Evolutionary conservation across 2,113 vertebrate genomes (phyloP).

Genomic region (Brachyhypopomus gauderio): DNA sequence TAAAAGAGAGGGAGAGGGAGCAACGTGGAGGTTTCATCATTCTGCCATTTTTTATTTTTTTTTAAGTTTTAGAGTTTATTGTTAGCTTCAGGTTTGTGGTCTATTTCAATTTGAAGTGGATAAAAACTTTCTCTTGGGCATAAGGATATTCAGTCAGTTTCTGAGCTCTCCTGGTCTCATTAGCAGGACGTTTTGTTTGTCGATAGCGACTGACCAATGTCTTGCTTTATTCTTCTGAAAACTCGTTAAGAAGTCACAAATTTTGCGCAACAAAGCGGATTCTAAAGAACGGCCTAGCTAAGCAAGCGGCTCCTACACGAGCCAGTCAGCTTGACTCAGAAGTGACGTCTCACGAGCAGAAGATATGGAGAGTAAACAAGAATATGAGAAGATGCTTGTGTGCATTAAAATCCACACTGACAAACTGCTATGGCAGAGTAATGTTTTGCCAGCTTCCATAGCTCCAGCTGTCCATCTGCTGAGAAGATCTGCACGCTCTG

Average conservation of each 20-base stretch:
- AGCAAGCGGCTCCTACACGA: slow-evolving; percentile 23
- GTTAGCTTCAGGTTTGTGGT: neutral
- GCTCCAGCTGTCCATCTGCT: slow-evolving; percentile 68
- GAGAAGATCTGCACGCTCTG: slow-evolving; percentile 58
- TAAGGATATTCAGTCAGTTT: too few species aligned
- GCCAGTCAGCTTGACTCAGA: slow-evolving; percentile 15
- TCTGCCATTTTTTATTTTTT: slow-evolving; percentile 19
- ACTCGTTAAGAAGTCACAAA: neutral
- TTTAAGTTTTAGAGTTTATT: slow-evolving; percentile 31
- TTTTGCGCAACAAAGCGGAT: slow-evolving; percentile 18
- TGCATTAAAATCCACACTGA: slow-evolving; percentile 35
- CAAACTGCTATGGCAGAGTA: slow-evolving; percentile 29
- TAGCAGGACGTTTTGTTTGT: too few species aligned
- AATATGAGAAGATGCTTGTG: slow-evolving; percentile 23
- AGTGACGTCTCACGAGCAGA: slow-evolving; percentile 9
- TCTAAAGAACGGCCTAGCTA: slow-evolving; percentile 19
- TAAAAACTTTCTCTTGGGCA: neutral
- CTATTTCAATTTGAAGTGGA: neutral
- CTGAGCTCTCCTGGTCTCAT: too few species aligned
- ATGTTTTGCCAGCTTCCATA: slow-evolving; percentile 63
- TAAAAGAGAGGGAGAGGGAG: slow-evolving; percentile 36
- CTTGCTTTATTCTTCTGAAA: too few species aligned
- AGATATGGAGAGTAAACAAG: slow-evolving; percentile 31
- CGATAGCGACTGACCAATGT: too few species aligned
- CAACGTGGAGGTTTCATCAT: slow-evolving; percentile 13